Evolutionary conservation across 2,888 invertebrate genomes (phyloP).

Genomic region (Choristoneura rosaceana): DNA sequence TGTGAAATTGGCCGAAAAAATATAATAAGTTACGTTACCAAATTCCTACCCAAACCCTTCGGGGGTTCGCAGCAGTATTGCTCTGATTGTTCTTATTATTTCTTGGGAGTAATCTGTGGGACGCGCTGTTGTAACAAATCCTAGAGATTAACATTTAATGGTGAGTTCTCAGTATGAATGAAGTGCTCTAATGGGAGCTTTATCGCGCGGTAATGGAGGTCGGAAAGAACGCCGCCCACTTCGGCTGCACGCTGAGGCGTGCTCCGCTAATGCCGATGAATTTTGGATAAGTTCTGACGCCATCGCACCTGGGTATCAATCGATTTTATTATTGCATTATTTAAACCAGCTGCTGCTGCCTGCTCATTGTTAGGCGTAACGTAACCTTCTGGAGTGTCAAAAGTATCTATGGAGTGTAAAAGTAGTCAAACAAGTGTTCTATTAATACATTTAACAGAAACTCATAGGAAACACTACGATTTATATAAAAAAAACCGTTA

Average conservation of each 20-base stretch:
- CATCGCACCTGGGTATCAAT: constrained; percentile 33
- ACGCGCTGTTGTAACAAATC: constrained; percentile 62
- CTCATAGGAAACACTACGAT: background rate
- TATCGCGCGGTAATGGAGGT: constrained; percentile 69
- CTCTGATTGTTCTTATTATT: constrained; percentile 44
- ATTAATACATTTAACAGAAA: background rate
- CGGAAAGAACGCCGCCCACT: constrained; percentile 46
- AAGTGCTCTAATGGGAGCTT: constrained; percentile 71
- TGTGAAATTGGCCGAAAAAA: constrained; percentile 53
- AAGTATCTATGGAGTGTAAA: background rate
- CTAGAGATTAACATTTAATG: constrained; percentile 71
- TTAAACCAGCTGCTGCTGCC: background rate
- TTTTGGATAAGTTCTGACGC: constrained; percentile 39
- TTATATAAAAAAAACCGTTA: background rate
- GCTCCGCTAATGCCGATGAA: constrained; percentile 40
- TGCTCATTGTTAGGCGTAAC: background rate
- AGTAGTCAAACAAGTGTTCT: too few species aligned
- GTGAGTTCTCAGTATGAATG: constrained; percentile 67
- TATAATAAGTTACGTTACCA: constrained; percentile 42
- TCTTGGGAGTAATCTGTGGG: constrained; percentile 50
- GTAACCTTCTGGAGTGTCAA: background rate
- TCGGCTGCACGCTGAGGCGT: constrained; percentile 24
- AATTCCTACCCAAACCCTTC: constrained; percentile 42
- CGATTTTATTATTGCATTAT: constrained; percentile 17
- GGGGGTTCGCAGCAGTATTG: constrained; percentile 23